Evolutionary conservation across 2,888 invertebrate genomes (phyloP), one percentile per base, ranked within the genome.

Genomic region (Clanis bilineata): DNA sequence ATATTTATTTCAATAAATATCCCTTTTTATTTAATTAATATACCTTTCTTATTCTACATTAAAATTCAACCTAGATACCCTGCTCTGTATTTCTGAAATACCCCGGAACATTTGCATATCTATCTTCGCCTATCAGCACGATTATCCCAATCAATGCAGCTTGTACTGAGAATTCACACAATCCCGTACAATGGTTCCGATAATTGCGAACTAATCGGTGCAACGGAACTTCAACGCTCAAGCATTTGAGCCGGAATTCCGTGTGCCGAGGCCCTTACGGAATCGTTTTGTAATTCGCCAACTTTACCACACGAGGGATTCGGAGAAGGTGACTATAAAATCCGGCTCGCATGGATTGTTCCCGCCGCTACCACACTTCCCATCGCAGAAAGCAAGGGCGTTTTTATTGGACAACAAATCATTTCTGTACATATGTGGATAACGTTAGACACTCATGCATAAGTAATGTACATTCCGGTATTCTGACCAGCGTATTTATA

Each of bases 341-440:
- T 65, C 36, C 58, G 67, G 56, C 65, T 65, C 59, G 66, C 65
- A 62, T 56, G 74, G 74, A 81, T 77, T 81, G 80, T 79, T 79
- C 79, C 70, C 67, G 67, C 63, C 57, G 57, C 59, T 54, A 54
- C 47, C 15, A 47, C 23, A 58, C 60, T 58, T 62, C 60, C 60
- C 38, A 57, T 68, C 66, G 62, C 58, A 58, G 65, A 70, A 73
- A 71, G 72, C 67, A 63, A 68, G 68, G 76, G 72, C 76, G 74
- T 76, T 77, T 76, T 81, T 80, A 78, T 77, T 70, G 69, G 72
- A 69, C 64, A 62, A 82, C 80, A 83, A 83, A 82, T 82, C 80
- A 83, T 80, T 74, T 45, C 62, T 64, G 65, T 73, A 66, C 68
- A 66, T 73, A 66, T 71, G 71, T 68, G 71, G 64, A 73, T 69